These are phyloP conservation scores for Drosophila testacea DNA, from an alignment of 2,888 invertebrate genomes.

Conservation along the genomic window DNA sequence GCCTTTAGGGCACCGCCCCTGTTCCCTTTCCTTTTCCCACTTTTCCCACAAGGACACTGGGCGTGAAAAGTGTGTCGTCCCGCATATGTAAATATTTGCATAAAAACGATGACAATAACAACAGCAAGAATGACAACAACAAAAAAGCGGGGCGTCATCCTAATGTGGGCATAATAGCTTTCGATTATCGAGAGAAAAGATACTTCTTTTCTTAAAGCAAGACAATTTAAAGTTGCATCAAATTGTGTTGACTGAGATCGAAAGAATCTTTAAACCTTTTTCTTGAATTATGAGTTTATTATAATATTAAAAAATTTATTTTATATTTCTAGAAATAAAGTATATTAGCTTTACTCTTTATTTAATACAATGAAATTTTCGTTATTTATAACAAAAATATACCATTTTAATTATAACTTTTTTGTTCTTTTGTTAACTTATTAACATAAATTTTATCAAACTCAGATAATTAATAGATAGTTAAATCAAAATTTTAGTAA, in stretches of 20 bases:
- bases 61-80: conserved; percentile 61
- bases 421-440: no score
- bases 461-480: no score
- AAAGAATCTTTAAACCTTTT: background rate
- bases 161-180: conserved; percentile 79
- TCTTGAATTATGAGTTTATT: background rate
- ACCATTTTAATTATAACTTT: no score
- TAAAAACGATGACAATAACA: conserved; percentile 56
- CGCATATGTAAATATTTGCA: conserved; percentile 80
- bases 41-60: conserved; percentile 56
- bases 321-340: no score
- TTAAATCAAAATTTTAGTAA: no score
- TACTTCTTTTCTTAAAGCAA: conserved; percentile 19
- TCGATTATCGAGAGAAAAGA: conserved; percentile 71
- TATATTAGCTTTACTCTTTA: no score
- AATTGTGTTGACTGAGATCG: background rate
- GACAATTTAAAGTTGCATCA: conserved; percentile 24
- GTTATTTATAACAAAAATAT: no score
- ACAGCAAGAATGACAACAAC: conserved; percentile 26
- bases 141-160: conserved; percentile 56
- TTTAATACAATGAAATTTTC: no score
- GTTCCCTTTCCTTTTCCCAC: background rate
- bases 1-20: conserved; percentile 33
- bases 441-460: no score
- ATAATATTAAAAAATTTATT: no score